phyloP scores from a whole-genome alignment of 2,113 vertebrate genomes.

The Prinia subflava region DNA sequence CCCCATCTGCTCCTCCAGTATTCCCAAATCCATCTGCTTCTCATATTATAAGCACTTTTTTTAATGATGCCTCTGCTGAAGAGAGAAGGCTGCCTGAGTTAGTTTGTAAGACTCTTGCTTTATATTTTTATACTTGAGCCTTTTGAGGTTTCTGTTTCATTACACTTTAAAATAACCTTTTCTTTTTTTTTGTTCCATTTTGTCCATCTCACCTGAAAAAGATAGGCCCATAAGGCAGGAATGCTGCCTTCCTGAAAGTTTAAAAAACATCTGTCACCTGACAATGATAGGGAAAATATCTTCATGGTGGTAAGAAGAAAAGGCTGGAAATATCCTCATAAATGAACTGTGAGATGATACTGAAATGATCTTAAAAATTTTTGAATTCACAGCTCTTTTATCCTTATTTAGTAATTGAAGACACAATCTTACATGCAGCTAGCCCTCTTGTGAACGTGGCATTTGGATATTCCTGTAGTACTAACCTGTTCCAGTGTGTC shows the following conservation, averaged over 20 bases:
- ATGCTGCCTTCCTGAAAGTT: background rate
- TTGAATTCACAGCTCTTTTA: background rate
- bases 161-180: background rate
- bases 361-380: background rate
- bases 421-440: accelerated
- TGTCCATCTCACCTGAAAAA: background rate
- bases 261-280: background rate
- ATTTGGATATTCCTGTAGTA: background rate
- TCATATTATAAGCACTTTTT: background rate
- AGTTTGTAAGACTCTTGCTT: background rate
- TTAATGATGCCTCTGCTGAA: background rate
- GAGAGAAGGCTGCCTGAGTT: background rate
- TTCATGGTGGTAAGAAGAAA: background rate
- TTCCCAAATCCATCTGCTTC: slow-evolving; percentile 20
- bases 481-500: background rate
- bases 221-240: background rate
- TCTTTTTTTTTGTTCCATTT: background rate
- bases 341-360: background rate
- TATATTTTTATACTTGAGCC: background rate
- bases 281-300: background rate
- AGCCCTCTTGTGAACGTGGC: background rate
- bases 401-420: background rate
- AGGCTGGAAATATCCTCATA: background rate
- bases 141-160: background rate
- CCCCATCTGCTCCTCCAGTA: background rate